phyloP scores from a whole-genome alignment of 2,113 vertebrate genomes.

The Balaeniceps rex region DNA sequence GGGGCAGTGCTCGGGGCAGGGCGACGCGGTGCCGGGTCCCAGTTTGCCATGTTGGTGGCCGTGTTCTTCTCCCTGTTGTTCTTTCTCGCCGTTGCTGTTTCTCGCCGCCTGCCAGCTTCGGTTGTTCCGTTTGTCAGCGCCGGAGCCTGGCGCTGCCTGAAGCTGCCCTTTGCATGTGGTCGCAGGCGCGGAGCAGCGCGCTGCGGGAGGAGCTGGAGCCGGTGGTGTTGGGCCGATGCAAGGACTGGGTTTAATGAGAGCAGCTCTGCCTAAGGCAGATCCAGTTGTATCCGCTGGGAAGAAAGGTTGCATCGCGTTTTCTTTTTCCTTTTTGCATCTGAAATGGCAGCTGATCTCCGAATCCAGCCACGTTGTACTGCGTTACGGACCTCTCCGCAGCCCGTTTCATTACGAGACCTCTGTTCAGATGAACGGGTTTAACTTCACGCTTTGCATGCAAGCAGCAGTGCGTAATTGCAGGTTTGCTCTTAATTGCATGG shows the following conservation, averaged over 20 bases:
- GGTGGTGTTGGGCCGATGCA: accelerated
- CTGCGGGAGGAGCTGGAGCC: background rate
- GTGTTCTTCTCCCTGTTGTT: background rate
- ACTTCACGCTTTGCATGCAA: background rate
- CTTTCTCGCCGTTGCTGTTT: background rate
- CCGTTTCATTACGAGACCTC: background rate
- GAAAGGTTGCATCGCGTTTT: background rate
- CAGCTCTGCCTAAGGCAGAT: background rate
- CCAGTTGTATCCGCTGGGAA: background rate
- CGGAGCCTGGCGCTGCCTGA: background rate
- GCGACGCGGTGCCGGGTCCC: background rate
- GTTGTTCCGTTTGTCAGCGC: too few species aligned
- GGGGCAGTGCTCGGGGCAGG: background rate
- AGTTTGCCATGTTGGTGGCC: accelerated
- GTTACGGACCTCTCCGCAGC: background rate
- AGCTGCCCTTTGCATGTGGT: background rate
- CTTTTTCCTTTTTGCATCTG: background rate
- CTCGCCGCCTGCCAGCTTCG: too few species aligned
- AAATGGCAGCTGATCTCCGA: background rate
- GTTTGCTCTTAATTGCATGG: background rate
- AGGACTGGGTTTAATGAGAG: background rate
- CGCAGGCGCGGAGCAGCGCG: background rate
- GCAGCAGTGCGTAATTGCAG: background rate
- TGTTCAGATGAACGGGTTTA: background rate
- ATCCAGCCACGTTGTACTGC: background rate